A percentile compares a stretch with the other conserved stretches of the same genome.
These are phyloP conservation scores for Notoglanidium macrostoma DNA, from an alignment of 2,797 vertebrate species.

Conservation along the genomic window DNA sequence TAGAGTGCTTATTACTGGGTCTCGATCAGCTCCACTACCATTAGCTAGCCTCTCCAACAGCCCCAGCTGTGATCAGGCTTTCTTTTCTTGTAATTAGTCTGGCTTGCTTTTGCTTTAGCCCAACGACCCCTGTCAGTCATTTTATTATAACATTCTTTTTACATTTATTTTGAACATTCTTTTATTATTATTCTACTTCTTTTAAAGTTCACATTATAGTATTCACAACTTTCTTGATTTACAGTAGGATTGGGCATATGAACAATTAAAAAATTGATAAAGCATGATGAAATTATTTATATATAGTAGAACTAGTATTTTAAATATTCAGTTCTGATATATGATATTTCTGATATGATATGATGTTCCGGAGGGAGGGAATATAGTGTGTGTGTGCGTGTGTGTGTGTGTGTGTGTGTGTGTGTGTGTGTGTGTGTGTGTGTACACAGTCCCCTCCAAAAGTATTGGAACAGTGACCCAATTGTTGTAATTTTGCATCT, in stretches of 20 bases:
- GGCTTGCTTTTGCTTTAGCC: background rate
- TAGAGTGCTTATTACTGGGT: conserved; percentile 36
- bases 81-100: conserved; percentile 2
- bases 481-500: too few species aligned
- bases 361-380: too few species aligned
- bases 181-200: background rate
- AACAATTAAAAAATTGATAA: background rate
- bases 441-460: too few species aligned
- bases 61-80: conserved; percentile 9
- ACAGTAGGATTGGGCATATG: background rate
- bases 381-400: too few species aligned
- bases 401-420: too few species aligned
- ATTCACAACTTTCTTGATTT: background rate
- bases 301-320: background rate
- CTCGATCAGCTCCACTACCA: conserved; percentile 35
- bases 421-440: too few species aligned
- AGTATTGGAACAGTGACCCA: too few species aligned
- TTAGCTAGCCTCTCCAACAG: conserved; percentile 18
- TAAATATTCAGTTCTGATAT: too few species aligned
- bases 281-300: background rate
- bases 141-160: background rate
- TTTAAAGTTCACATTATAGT: background rate
- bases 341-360: too few species aligned
- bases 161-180: too few species aligned
- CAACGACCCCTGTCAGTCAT: background rate